phyloP scores from a whole-genome alignment of 2,113 vertebrate species.

The Murina feae region DNA sequence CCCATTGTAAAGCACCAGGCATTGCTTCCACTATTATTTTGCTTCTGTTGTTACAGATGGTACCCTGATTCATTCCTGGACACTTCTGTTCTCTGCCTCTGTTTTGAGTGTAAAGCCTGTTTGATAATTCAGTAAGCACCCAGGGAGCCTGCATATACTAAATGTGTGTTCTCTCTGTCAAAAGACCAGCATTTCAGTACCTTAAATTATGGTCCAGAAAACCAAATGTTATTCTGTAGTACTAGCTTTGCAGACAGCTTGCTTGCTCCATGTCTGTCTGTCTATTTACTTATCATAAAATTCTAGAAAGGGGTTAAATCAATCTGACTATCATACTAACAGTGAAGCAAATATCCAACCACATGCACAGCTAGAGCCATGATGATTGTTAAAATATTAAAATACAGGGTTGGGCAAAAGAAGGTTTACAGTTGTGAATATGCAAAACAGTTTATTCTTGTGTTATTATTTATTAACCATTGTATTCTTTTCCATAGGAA shows the following conservation, averaged over 20 bases:
- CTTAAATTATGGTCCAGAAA: constrained; percentile 15
- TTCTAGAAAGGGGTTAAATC: constrained; percentile 24
- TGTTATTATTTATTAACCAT: neutral
- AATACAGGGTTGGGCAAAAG: neutral
- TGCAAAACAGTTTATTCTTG: neutral
- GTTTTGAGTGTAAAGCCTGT: constrained; percentile 40
- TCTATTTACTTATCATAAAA: neutral
- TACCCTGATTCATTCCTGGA: constrained; percentile 26
- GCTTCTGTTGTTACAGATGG: neutral
- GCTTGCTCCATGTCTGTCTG: neutral
- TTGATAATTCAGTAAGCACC: constrained; percentile 60
- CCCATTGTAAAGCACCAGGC: neutral
- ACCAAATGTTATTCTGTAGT: constrained; percentile 3
- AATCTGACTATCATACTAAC: neutral
- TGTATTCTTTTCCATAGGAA: neutral
- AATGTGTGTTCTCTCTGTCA: neutral
- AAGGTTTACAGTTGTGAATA: neutral
- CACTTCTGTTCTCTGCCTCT: constrained; percentile 36
- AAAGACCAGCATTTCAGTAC: neutral
- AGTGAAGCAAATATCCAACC: neutral
- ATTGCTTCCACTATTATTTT: neutral
- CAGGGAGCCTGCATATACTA: neutral
- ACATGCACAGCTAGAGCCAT: neutral
- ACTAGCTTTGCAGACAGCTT: neutral
- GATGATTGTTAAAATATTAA: neutral